These are phyloP conservation scores for Geococcyx californianus DNA, from an alignment of 2,113 vertebrate genomes.

Conservation along the genomic window DNA sequence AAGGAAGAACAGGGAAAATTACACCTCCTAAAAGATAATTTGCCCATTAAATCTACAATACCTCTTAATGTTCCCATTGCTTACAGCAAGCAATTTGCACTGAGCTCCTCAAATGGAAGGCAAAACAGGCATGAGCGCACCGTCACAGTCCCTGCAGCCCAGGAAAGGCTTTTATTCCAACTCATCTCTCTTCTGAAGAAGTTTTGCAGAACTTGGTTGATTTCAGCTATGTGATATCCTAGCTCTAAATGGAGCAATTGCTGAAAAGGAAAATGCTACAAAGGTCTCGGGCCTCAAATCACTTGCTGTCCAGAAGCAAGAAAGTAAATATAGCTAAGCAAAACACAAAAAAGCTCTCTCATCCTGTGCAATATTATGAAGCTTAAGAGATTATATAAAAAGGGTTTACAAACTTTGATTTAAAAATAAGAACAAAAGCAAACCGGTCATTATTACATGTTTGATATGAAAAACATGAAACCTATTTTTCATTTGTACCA, in stretches of 20 bases:
- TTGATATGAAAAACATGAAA: conserved; percentile 25
- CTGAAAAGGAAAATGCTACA: neutral
- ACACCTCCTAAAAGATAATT: neutral
- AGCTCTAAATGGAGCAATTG: neutral
- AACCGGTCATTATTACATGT: conserved; percentile 38
- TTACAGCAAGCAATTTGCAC: neutral
- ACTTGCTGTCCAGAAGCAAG: neutral
- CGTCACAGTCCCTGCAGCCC: neutral
- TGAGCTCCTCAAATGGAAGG: neutral
- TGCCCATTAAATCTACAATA: neutral
- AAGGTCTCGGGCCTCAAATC: neutral
- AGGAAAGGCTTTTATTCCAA: neutral
- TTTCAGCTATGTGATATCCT: neutral
- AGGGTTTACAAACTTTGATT: conserved; percentile 56
- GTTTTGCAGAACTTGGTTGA: neutral
- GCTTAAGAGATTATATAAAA: conserved; percentile 45
- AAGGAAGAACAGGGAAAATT: conserved; percentile 1
- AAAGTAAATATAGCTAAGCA: neutral
- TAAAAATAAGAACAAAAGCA: conserved; percentile 59
- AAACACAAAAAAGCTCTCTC: conserved; percentile 25
- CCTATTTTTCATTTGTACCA: conserved; percentile 58
- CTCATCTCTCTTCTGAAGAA: neutral
- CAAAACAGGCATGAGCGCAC: neutral
- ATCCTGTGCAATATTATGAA: conserved; percentile 53
- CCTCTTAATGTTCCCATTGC: neutral